Evolutionary conservation across 2,113 vertebrate genomes (phyloP), one percentile per base, ranked within the genome.

Genomic region (Salvelinus sp.): DNA sequence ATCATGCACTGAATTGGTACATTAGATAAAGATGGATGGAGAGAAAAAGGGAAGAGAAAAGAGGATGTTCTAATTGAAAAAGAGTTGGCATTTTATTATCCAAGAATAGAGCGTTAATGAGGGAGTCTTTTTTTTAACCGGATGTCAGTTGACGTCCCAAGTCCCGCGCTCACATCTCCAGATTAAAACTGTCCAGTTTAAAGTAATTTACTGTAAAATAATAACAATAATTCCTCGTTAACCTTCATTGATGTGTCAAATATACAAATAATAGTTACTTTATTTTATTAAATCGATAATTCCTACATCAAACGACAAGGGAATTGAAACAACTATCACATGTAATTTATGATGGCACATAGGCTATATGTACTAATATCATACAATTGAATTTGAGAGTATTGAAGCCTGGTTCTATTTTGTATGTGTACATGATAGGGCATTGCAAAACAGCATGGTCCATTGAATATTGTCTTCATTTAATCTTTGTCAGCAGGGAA

Each of bases 81-180:
- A 87, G 90, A 89, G 76, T 80, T 82, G 93, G 89, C 90, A 89
- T 94, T 95, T 94, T 94, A 94, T 94, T 94, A 92, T 93, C 92
- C 92, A 92, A 47, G 74, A 81, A 86, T 79, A 3, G 38, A 44
- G 9, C 69, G 79, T 81, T 94, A 95, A 95, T 95, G 93, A 95
- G 92, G 91, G 38, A 90, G 87, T 86, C 80, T 87, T 85, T 85
- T 4, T 92, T 89, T 2, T 6, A 9, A 38, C 33, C 38, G 88
- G 93, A 91, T 86, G 73, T 91, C 91, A 91, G n/a, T 85, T 83
- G 86, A 85, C 88, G 92, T 88, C 89, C 86, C 94, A 72, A 50
- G 0, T 66, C 93, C 92, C 95, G 87, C 83, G 23, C 94, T 92
- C 38, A 44, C 38, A 44, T 9, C 38, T 92, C 92, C 30, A 70